Evolutionary conservation across 2,888 invertebrate genomes (phyloP), one percentile per base, ranked within the genome.

Genomic region (Oscheius onirici): DNA sequence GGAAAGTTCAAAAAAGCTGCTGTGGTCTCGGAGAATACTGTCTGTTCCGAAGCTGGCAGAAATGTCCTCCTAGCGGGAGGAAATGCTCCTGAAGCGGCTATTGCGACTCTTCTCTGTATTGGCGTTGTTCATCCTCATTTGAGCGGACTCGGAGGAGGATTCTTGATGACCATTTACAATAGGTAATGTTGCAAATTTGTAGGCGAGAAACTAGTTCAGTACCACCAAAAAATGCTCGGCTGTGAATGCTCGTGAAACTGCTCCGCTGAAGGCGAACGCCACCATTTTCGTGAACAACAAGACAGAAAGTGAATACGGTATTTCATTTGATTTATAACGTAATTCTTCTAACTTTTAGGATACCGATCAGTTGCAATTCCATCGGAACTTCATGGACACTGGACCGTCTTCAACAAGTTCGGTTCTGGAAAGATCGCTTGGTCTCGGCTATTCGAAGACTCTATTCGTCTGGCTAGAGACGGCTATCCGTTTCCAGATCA

Each of bases 191-290:
- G n/a, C 28, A 6, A 26, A n/a, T 65, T 49, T 46, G 8, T 24
- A 24, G 1, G n/a, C n/a, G 13, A 3, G 17, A n/a, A n/a, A 49
- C n/a, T 17, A 11, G 28, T 68, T 58, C 69, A 75, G 79, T 51
- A 61, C 76, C 1, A 74, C 80, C 0, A 61, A 76, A 52, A 75
- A 79, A 44, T 87, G 85, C 52, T 68, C 77, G 13, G 78, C 81
- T 22, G 81, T 90, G 20, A 88, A 89, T 81, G 89, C 89, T 3
- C 83, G 90, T 54, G 90, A 90, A 78, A 86, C 83, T 2, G 90
- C 90, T 5, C 89, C 90, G 0, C 87, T 88, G 0, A 90, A 89
- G 0, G 92, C 95, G 0, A 89, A 90, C 11, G 77, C 84, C 61
- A 81, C 86, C 17, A 82, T 80, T 77, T 79, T 71, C 52, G 58